Evolutionary conservation across 2,888 invertebrate species (phyloP).

Genomic region (Limenitis camilla): DNA sequence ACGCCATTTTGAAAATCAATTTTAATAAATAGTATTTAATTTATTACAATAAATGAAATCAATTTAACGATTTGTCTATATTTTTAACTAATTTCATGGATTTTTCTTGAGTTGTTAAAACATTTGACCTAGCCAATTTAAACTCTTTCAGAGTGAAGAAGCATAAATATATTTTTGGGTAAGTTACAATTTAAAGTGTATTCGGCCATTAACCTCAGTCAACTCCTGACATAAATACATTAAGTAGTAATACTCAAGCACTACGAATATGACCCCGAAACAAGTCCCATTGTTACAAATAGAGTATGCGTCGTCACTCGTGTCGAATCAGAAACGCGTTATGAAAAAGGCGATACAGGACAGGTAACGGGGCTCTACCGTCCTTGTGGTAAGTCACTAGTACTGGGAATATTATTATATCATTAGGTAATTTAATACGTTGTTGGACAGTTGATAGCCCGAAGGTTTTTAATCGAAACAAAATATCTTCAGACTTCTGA

Average conservation of each 20-base stretch:
- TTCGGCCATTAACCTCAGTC: constrained; percentile 49
- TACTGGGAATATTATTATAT: constrained; percentile 35
- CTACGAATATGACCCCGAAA: constrained; percentile 59
- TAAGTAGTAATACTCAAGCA: constrained; percentile 42
- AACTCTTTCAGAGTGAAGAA: no score
- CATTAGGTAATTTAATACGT: neutral
- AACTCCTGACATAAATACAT: constrained; percentile 63
- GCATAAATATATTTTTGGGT: no score
- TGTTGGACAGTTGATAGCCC: no score
- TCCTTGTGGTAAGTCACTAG: constrained; percentile 38
- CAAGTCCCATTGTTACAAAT: constrained; percentile 60
- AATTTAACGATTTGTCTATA: no score
- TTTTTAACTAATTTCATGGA: no score
- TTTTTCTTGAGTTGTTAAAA: no score
- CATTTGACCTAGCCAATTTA: no score
- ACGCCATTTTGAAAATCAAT: neutral
- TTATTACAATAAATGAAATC: no score
- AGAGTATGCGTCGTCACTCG: constrained; percentile 60
- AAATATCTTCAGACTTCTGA: no score
- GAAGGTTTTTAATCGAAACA: neutral
- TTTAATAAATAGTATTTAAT: no score
- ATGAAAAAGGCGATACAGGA: constrained; percentile 66
- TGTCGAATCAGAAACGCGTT: constrained; percentile 65
- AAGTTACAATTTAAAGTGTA: no score
- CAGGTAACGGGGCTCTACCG: constrained; percentile 53